Evolutionary conservation across 1,140 invertebrate genomes (phyloP).

Genomic region (Drosophila elegans): DNA sequence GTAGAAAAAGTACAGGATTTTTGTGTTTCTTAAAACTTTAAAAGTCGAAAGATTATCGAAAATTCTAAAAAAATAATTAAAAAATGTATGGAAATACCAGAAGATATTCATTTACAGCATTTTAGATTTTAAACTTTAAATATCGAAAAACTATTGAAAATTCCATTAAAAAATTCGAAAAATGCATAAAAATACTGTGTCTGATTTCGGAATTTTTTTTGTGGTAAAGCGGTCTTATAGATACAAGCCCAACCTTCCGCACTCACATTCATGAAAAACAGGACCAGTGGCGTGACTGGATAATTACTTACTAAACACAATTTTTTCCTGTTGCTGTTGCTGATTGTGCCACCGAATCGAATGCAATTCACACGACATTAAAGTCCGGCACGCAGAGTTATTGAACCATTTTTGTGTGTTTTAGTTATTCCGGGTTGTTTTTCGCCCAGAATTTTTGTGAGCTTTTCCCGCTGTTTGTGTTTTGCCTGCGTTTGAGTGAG

Average conservation of each 20-base stretch:
- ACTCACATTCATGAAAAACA: constrained; percentile 3
- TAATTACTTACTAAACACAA: constrained; percentile 55
- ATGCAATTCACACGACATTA: constrained; percentile 54
- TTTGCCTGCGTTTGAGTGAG: neutral
- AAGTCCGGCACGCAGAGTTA: constrained; percentile 34
- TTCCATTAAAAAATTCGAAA: no score
- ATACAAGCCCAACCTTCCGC: constrained; percentile 2
- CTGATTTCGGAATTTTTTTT: constrained; percentile 2
- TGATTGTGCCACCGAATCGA: constrained; percentile 26
- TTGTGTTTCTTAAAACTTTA: no score
- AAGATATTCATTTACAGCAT: no score
- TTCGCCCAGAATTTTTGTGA: neutral
- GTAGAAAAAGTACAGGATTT: no score
- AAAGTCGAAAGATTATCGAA: no score
- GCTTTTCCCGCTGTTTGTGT: neutral
- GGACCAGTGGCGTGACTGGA: constrained; percentile 40
- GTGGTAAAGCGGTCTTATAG: constrained; percentile 28
- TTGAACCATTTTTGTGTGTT: constrained; percentile 23
- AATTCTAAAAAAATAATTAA: no score
- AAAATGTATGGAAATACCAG: no score
- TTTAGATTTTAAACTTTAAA: no score
- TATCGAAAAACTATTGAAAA: no score
- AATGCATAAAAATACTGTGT: neutral
- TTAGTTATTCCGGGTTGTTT: neutral
- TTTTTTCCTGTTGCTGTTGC: constrained; percentile 43